These are phyloP conservation scores for Stenodema calcarata DNA, from an alignment of 2,888 invertebrate genomes.

Conservation along the genomic window DNA sequence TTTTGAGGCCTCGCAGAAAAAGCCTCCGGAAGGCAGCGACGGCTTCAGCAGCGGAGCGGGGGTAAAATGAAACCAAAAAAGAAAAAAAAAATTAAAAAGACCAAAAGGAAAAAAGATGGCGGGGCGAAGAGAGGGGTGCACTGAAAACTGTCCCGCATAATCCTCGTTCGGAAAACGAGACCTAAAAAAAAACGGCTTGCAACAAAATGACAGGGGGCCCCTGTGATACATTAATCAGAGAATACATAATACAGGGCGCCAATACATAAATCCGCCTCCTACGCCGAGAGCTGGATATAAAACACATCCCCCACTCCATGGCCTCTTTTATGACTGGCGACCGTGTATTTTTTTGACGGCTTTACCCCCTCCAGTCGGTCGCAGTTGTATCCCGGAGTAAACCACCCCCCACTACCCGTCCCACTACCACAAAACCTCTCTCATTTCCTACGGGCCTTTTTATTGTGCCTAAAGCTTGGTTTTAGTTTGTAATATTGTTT, in stretches of 20 bases:
- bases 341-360: constrained; percentile 28
- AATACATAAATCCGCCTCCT: constrained; percentile 43
- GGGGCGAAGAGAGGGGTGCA: neutral
- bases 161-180: constrained; percentile 33
- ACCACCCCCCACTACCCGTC: too few species aligned
- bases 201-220: constrained; percentile 52
- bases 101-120: neutral
- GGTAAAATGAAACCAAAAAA: neutral
- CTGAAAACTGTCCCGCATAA: constrained; percentile 35
- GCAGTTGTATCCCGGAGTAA: neutral
- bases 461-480: constrained; percentile 14
- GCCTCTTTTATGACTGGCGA: constrained; percentile 28
- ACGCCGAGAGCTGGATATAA: constrained; percentile 27
- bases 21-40: neutral
- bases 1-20: neutral
- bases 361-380: neutral
- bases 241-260: constrained; percentile 53
- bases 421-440: constrained; percentile 36
- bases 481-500: constrained; percentile 31
- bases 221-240: constrained; percentile 54
- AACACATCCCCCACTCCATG: neutral
- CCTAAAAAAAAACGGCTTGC: constrained; percentile 25
- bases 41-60: neutral
- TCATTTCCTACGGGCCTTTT: constrained; percentile 32
- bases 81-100: neutral